These are phyloP conservation scores for Trogon surrucura DNA, from an alignment of 2,113 vertebrate species.

Conservation along the genomic window DNA sequence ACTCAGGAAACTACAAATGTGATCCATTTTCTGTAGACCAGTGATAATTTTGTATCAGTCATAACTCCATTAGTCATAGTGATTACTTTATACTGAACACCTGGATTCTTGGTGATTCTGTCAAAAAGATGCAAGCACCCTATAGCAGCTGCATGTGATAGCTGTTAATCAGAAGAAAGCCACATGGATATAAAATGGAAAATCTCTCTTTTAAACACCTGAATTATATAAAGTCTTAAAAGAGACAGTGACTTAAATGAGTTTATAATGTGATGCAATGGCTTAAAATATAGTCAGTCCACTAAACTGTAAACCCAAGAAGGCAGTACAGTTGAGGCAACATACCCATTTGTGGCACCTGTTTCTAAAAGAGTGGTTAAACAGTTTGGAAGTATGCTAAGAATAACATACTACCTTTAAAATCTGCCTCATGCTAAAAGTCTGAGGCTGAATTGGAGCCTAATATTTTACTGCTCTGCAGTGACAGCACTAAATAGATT, in stretches of 20 bases:
- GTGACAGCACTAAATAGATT: slow-evolving; percentile 16
- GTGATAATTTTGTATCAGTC: not conserved
- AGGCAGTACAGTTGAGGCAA: not conserved
- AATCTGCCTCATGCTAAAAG: not conserved
- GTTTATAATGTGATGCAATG: accelerated
- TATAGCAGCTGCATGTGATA: not conserved
- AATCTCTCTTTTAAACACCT: not conserved
- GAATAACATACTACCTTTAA: not conserved
- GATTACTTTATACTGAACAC: not conserved
- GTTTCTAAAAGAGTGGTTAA: not conserved
- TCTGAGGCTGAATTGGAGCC: not conserved
- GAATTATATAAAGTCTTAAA: not conserved
- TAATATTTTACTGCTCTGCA: not conserved
- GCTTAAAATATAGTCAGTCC: not conserved
- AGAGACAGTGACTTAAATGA: not conserved
- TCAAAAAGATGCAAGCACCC: not conserved
- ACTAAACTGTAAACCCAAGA: not conserved
- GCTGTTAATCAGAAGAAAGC: not conserved
- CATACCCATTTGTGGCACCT: not conserved
- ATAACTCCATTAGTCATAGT: not conserved
- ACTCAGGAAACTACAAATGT: not conserved
- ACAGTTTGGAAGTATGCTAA: not conserved
- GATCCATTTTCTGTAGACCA: not conserved
- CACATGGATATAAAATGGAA: not conserved
- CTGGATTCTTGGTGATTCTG: not conserved